A percentile compares a stretch with the other conserved stretches of the same genome.
Conservation (phyloP, 2,888 invertebrate species). For the Cantharis lateralis region DNA sequence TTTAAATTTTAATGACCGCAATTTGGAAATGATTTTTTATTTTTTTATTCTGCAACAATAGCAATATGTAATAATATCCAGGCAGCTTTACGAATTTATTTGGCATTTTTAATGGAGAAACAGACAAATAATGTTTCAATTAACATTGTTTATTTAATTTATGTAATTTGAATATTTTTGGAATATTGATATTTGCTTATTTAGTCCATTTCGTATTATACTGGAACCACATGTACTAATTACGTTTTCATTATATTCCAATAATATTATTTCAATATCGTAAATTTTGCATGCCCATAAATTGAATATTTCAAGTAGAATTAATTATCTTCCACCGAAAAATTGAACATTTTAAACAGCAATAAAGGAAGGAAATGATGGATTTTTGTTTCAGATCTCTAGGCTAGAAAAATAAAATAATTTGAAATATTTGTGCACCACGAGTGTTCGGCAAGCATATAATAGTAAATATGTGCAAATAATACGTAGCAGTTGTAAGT, state of each 20-base stretch:
- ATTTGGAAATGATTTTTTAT: background rate
- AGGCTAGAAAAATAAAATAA: background rate
- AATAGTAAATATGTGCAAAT: slow-evolving; percentile 7
- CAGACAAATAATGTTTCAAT: background rate
- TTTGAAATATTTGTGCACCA: background rate
- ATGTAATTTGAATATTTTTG: background rate
- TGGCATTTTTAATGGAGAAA: background rate
- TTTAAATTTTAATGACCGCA: background rate
- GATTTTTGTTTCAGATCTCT: no score
- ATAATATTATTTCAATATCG: background rate
- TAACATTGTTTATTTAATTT: background rate
- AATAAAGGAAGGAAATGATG: no score
- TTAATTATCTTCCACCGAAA: background rate
- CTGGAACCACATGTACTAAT: background rate
- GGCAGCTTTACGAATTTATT: background rate
- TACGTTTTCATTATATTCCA: background rate
- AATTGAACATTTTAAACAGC: no score
- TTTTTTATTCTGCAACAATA: no score
- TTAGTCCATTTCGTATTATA: background rate
- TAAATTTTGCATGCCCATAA: background rate
- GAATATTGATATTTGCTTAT: background rate
- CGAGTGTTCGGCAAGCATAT: background rate
- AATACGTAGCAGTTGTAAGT: slow-evolving; percentile 17
- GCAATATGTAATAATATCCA: background rate
- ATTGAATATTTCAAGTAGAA: background rate